Base-by-base conservation (phyloP, 2,888 invertebrate species). In the Creontiades dilutus region DNA sequence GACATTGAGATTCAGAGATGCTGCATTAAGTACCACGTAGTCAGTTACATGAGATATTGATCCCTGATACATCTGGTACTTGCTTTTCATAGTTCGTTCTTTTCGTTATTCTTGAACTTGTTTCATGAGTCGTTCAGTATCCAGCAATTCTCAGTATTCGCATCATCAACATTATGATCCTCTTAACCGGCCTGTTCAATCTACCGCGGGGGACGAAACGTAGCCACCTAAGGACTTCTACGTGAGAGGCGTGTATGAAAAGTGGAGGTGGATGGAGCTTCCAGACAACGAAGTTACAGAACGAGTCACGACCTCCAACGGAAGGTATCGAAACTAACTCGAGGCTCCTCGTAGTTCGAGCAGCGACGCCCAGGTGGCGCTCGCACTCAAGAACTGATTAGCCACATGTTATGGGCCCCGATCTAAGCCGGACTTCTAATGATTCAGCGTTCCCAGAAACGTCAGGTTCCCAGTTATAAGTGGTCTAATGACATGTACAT, bases 371-470 rank as follows among this genome's bases (percentile, higher is more conserved):
- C 9, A 68, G 68, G 23, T 23, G 68, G 68, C 68, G 68, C 19
- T 61, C n/a, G 19, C 61, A 52, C 16, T 13, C 52, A 48, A 7
- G 13, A 48, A 16, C 52, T 7, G 11, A 13, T 14, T 14, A 13
- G 14, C 13, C 52, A 52, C 14, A 52, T 13, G 52, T 52, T 52
- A 52, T 52, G 52, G 52, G 52, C 52, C 48, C 52, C 11, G 16
- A 16, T 52, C 52, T 61, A 16, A 61, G 61, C 1, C 16, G 14
- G 2, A 19, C 3, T 61, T 61, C 2, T 9, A 19, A 61, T 61
- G 61, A 61, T 61, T 19, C 61, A 61, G n/a, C 61, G 19, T 61
- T 61, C 61, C 9, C 61, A 61, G 61, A 61, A 61, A 61, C 61
- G 61, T 61, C 19, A 61, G 61, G 61, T 19, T 61, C 16, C 61